Base-by-base conservation (phyloP, 2,888 invertebrate species). In the Aphodius granarius region DNA sequence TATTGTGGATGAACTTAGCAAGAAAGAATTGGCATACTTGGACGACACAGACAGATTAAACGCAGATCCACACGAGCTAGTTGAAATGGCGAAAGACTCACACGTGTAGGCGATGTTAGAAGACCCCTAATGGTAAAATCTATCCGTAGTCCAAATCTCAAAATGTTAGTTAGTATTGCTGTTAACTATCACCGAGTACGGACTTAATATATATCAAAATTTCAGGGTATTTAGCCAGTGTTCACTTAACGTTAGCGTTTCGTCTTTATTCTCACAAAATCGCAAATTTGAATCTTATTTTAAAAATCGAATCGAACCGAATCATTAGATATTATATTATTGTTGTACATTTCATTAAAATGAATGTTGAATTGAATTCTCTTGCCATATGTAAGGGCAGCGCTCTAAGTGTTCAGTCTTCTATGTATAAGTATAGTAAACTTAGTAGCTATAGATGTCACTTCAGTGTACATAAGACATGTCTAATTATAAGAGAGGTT, bases 1-100 rank as follows among this genome's bases (percentile, higher is more conserved):
- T 76, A 92, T 99, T 73, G 97, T 99, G 23, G 92, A 95, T 83
- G 92, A 95, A 81, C 89, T 97, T 79, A 96, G 96, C 76, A 91
- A 92, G 83, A 91, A 91, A 13, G 96, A 97, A 83, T 87, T 94
- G 76, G 88, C 87, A 75, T 82, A 81, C 72, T 81, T 85, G 66
- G 84, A 86, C 5, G 74, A 77, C 63, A 65, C 72, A 13, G 80
- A 88, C 84, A 83, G 88, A 87, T 83, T 90, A 85, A 88, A 86
- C 78, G 86, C 87, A 17, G 86, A 91, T 73, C 90, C 92, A 3
- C 92, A 93, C 81, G 93, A 93, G 85, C 89, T 93, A 70, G 89
- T 91, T 73, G 93, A 93, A 82, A 85, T 88, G 16, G 82, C 85
- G 3, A 87, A 87, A 76, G 76, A 75, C 22, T 73, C 75, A 43